phyloP scores from a whole-genome alignment of 2,113 vertebrate genomes.

The Larimichthys polyactis region DNA sequence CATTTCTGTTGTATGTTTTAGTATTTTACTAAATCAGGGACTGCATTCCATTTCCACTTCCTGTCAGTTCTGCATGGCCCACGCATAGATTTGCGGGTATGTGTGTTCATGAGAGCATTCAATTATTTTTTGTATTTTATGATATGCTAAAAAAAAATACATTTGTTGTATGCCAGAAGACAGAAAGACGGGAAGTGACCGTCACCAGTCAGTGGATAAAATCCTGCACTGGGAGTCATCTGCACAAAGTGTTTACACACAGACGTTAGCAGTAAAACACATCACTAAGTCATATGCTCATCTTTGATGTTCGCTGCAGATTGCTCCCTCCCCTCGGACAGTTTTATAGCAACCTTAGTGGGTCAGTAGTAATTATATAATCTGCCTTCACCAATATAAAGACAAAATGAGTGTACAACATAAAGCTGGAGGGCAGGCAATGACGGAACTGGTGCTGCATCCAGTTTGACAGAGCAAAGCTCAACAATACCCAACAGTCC shows the following conservation, averaged over 20 bases:
- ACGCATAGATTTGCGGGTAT: background rate
- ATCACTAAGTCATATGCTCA: background rate
- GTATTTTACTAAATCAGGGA: background rate
- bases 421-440: background rate
- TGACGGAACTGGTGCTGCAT: background rate
- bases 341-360: slow-evolving; percentile 61
- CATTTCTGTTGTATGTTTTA: background rate
- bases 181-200: background rate
- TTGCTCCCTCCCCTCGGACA: slow-evolving; percentile 8
- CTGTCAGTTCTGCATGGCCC: background rate
- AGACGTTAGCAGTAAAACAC: slow-evolving; percentile 63
- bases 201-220: background rate
- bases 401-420: background rate
- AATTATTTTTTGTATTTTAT: no score
- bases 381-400: background rate
- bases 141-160: background rate
- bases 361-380: slow-evolving; percentile 10
- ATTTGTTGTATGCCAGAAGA: background rate
- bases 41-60: background rate
- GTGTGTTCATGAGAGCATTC: no score
- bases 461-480: background rate
- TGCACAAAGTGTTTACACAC: background rate
- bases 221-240: background rate
- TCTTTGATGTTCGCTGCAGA: slow-evolving; percentile 8
- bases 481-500: slow-evolving; percentile 8